Percentiles rank a stretch among this genome's conserved stretches.
Evolutionary conservation across 35 echinoderm and acorn worm species (phyloP).

Genomic region (Patiria miniata): DNA sequence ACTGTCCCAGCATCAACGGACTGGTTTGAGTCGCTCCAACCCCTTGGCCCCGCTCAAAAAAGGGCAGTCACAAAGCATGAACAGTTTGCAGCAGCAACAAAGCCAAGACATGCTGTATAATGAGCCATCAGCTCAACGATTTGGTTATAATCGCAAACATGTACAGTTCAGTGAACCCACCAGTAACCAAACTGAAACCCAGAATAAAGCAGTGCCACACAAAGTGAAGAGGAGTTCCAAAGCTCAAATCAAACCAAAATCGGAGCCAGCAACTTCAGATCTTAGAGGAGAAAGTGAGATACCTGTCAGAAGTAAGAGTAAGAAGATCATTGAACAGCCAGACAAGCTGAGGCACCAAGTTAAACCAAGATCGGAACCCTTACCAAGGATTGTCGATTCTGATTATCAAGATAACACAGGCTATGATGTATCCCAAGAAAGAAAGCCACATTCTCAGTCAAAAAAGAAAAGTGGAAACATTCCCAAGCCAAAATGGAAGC

Average conservation of each 20-base stretch:
- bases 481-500: not conserved
- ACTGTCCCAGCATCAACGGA: not conserved
- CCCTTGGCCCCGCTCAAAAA: constrained; percentile 72
- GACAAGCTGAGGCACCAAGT: not conserved
- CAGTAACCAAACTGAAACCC: not conserved
- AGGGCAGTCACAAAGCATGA: constrained; percentile 11
- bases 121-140: constrained; percentile 37
- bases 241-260: not conserved
- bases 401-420: not conserved
- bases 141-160: constrained; percentile 11
- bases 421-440: not conserved
- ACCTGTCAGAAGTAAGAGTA: constrained; percentile 27
- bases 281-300: constrained; percentile 36
- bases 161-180: not conserved
- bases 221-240: not conserved
- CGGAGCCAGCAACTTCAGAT: not conserved
- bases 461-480: not conserved
- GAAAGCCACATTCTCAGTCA: not conserved
- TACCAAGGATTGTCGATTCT: not conserved
- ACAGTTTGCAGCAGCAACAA: not conserved
- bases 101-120: constrained; percentile 48
- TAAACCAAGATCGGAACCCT: not conserved
- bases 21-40: constrained; percentile 31
- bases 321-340: not conserved
- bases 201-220: not conserved